Evolutionary conservation across 2,797 vertebrate genomes (phyloP), one percentile per base, ranked within the genome.

Genomic region (Uromys caudimaculatus): DNA sequence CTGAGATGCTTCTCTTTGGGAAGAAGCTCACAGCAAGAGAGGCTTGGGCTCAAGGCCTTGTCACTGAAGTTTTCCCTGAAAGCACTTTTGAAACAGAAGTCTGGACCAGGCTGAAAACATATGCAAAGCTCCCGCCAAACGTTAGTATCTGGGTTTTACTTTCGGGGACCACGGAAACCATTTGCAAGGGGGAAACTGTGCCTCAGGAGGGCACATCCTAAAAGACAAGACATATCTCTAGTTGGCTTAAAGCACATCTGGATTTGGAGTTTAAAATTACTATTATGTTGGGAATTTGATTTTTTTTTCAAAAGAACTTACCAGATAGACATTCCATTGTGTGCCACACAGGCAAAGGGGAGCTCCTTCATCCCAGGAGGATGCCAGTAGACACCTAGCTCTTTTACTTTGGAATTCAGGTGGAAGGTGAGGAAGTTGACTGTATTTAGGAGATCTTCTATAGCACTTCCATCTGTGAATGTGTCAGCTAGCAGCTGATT

Each of bases 1-100:
- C 75, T 62, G 99, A 99, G 97, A 98, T 99, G 98, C 97, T 99
- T 91, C 95, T 99, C 96, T 99, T 99, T 97, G 99, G 99, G 86
- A 99, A 99, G 98, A 99, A 99, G 98, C 95, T 99, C 94, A 99
- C 99, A 1, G 99, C 99, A 29, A 71, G 62, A 50, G 99, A 99
- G 98, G 99, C 99, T 1, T 99, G 98, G 96, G 97, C 98, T 14
- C 97, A 97, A 47, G 99, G 99, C 23, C 98, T 99, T n/a, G 99
- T 99, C 91, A 98, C 99, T 0, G 99, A 99, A 96, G 99, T 99
- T 75, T 99, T 99, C 95, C 99, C 99, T 0, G 99, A 99, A 32
- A 96, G 91, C 93, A 99, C 98, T 98, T 99, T 99, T 97, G 99
- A 99, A 98, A 98, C 98, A 0, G 99, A 99, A 98, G 99, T 99